A percentile compares a stretch with the other conserved stretches of the same genome.
Evolutionary conservation across 2,797 vertebrate genomes (phyloP).

Genomic region (Cottoperca gobio): DNA sequence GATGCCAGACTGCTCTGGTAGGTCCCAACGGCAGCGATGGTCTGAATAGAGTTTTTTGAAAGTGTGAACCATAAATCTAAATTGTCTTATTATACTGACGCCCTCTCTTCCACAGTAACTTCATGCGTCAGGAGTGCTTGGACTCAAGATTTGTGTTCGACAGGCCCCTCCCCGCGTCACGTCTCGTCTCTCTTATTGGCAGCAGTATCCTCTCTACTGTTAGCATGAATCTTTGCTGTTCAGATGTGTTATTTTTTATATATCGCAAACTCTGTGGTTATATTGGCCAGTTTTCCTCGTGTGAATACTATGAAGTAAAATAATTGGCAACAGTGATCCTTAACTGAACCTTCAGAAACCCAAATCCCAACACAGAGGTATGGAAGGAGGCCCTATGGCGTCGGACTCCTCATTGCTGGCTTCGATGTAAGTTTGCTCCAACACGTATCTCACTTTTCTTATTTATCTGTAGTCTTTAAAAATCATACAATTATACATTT

Average conservation of each 20-base stretch:
- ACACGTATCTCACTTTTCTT: not conserved
- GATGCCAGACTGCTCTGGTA: slow-evolving; percentile 96
- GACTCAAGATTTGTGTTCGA: slow-evolving; percentile 99
- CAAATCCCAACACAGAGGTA: slow-evolving; percentile 98
- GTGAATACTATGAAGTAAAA: not conserved
- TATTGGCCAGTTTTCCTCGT: not conserved
- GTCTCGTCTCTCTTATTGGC: slow-evolving; percentile 95
- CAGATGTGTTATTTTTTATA: not conserved
- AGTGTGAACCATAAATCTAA: not conserved
- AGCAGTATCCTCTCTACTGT: slow-evolving; percentile 93
- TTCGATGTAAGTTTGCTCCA: slow-evolving; percentile 90
- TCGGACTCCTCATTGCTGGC: slow-evolving; percentile 96
- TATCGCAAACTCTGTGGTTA: not conserved
- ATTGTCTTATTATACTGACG: not conserved
- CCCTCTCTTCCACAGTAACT: slow-evolving; percentile 87
- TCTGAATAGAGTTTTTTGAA: not conserved
- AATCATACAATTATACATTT: not conserved
- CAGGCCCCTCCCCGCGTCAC: slow-evolving; percentile 94
- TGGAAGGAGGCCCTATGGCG: slow-evolving; percentile 95
- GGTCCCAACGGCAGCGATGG: not conserved
- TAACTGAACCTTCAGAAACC: slow-evolving; percentile 87
- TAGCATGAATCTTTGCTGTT: not conserved
- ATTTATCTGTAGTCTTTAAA: not conserved
- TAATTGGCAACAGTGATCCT: slow-evolving; percentile 25
- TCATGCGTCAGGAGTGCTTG: slow-evolving; percentile 99